A percentile compares a stretch with the other conserved stretches of the same genome.
Conservation (phyloP, 2,888 invertebrate species). For the Pilophorus perplexus region DNA sequence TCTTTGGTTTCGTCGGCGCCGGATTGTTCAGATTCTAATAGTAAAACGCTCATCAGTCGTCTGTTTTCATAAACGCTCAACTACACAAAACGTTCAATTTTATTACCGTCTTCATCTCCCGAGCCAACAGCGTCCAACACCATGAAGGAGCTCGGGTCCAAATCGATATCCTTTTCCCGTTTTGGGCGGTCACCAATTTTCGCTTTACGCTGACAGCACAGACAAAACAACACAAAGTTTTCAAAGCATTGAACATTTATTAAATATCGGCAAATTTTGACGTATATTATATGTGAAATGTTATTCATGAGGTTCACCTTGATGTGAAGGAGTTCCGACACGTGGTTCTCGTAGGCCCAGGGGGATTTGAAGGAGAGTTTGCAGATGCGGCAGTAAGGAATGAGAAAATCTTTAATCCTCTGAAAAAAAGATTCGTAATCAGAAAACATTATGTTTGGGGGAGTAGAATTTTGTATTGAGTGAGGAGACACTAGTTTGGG, state of each 20-base stretch:
- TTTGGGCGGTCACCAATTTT: neutral
- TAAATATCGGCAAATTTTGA: too few relatives aligned
- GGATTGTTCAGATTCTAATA: conserved; percentile 52
- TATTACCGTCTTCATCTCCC: conserved; percentile 64
- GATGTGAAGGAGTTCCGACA: conserved; percentile 76
- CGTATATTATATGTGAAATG: neutral
- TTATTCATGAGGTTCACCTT: conserved; percentile 61
- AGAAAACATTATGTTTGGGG: too few relatives aligned
- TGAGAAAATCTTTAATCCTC: conserved; percentile 79
- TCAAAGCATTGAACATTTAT: too few relatives aligned
- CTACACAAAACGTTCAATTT: neutral
- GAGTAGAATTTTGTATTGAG: too few relatives aligned
- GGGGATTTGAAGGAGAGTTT: conserved; percentile 76
- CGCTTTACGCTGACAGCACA: conserved; percentile 12
- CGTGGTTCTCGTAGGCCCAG: conserved; percentile 80
- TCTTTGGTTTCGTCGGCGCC: conserved; percentile 53
- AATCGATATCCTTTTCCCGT: conserved; percentile 62
- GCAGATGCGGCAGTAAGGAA: conserved; percentile 78
- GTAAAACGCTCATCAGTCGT: neutral
- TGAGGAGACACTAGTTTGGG: too few relatives aligned
- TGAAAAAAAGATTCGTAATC: too few relatives aligned
- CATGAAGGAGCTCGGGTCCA: conserved; percentile 79
- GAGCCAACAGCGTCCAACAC: conserved; percentile 86
- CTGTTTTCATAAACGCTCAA: too few relatives aligned
- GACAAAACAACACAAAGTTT: too few relatives aligned